Evolutionary conservation across 2,797 vertebrate genomes (phyloP).

Genomic region (Paedocypris micromegethes): DNA sequence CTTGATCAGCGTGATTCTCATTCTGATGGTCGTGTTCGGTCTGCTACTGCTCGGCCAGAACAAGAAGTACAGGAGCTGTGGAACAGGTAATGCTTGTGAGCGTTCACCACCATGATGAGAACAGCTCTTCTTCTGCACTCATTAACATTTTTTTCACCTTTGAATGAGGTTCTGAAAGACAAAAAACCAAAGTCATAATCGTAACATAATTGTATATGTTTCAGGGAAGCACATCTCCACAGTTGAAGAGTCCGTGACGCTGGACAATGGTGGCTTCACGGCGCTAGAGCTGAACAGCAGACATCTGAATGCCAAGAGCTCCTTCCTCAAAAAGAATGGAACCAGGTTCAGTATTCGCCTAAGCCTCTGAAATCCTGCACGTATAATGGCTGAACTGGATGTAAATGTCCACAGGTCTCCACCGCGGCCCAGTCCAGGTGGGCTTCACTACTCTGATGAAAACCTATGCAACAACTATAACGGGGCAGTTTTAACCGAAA

Average conservation of each 20-base stretch:
- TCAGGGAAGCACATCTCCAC: conserved; percentile 81
- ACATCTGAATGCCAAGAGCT: conserved; percentile 83
- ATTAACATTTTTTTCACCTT: too few relatives aligned
- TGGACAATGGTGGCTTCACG: conserved; percentile 92
- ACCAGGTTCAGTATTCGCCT: conserved; percentile 70
- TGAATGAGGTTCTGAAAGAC: too few relatives aligned
- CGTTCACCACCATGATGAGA: too few relatives aligned
- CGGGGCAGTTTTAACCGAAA: conserved; percentile 80
- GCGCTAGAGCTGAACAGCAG: conserved; percentile 90
- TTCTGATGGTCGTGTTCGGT: conserved; percentile 80
- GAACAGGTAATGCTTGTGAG: conserved; percentile 65
- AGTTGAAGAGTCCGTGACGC: conserved; percentile 81
- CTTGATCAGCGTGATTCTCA: conserved; percentile 81
- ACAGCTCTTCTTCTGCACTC: too few relatives aligned
- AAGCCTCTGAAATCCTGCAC: too few relatives aligned
- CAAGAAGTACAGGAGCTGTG: conserved; percentile 81
- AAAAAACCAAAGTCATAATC: too few relatives aligned
- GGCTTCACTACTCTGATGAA: conserved; percentile 91
- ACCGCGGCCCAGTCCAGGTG: conserved; percentile 89
- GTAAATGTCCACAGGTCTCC: conserved; percentile 73
- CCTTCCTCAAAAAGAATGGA: conserved; percentile 91
- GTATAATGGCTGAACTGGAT: neutral
- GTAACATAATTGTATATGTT: too few relatives aligned
- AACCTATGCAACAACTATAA: conserved; percentile 94
- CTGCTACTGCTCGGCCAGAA: conserved; percentile 83